A percentile compares a stretch with the other conserved stretches of the same genome.
Evolutionary conservation across 2,113 vertebrate species (phyloP).

Genomic region (Ochotona princeps): DNA sequence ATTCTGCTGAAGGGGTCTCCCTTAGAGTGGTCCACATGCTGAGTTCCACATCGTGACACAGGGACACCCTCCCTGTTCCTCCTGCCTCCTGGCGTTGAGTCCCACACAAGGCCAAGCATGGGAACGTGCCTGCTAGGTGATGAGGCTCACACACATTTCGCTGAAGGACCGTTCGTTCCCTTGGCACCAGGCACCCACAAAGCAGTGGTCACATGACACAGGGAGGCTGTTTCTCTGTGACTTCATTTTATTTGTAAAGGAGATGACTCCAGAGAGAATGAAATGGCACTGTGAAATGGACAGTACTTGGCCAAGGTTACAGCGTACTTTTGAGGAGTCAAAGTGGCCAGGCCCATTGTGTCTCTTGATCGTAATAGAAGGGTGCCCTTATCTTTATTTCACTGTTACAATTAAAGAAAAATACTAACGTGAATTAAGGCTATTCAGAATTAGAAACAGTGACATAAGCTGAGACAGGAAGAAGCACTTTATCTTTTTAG

Average conservation of each 20-base stretch:
- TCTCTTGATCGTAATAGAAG: not conserved
- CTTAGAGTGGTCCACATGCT: not conserved
- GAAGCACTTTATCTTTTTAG: too few species aligned
- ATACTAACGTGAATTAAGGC: not conserved
- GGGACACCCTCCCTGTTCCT: not conserved
- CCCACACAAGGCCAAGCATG: not conserved
- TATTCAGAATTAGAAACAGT: not conserved
- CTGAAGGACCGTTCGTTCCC: not conserved
- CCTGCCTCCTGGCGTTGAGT: not conserved
- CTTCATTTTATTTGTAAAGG: not conserved
- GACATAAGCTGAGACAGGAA: not conserved
- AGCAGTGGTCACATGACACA: not conserved
- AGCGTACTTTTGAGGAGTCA: not conserved
- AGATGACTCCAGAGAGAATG: not conserved
- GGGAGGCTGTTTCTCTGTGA: conserved; percentile 1
- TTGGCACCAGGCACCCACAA: too few species aligned
- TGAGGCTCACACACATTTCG: not conserved
- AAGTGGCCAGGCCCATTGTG: not conserved
- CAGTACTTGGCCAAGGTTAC: not conserved
- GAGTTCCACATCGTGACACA: fast-evolving
- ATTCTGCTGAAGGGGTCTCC: not conserved
- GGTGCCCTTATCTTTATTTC: not conserved
- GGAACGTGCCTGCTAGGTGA: not conserved
- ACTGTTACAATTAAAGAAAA: not conserved
- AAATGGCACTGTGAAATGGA: not conserved